Base-by-base conservation (phyloP, 2,113 vertebrate species). In the Austrofundulus limnaeus region DNA sequence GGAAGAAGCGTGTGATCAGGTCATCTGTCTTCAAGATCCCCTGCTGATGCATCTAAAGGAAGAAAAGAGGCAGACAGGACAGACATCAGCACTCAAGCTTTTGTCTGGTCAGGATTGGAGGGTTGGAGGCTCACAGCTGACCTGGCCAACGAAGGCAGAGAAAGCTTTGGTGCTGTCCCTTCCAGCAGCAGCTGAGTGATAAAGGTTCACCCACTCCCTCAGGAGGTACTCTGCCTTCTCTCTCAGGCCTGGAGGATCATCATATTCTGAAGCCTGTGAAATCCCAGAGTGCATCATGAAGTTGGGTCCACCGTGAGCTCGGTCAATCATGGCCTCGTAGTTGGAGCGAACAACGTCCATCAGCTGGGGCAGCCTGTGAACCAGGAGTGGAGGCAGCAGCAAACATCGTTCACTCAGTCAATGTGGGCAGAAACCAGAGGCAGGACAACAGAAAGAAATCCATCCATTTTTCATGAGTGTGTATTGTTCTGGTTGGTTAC, bases 271-370 rank as follows among this genome's bases (percentile, higher is more conserved):
- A 8, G 97, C 97, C 87, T 99, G 97, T 12, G 97, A 98, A 64
- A 99, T 99, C 75, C 97, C 97, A 81, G 97, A 99, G 85, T 99
- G 97, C 97, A 99, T 99, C 97, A 99, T 99, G 84, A 98, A 99
- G 89, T 98, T 99, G 21, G 97, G 97, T 46, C 97, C 97, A 21
- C 96, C 96, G 0, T 99, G 97, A 73, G 97, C 96, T 64, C 97
- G 94, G 82, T 99, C 97, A 80, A 99, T 98, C 97, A 99, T 99
- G 49, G 97, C 96, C 87, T 99, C 97, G 3, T 99, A 98, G 90
- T 99, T 99, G 68, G 97, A 97, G 66, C 97, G 94, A 42, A 99
- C 95, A 55, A 99, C 95, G 88, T 99, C 97, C 97, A 99, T 99
- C 82, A 99, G 90, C 85, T 99, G 97, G 0, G 97, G 97, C 64